phyloP scores from a whole-genome alignment of 2,888 invertebrate species.

The Ceriagrion tenellum region DNA sequence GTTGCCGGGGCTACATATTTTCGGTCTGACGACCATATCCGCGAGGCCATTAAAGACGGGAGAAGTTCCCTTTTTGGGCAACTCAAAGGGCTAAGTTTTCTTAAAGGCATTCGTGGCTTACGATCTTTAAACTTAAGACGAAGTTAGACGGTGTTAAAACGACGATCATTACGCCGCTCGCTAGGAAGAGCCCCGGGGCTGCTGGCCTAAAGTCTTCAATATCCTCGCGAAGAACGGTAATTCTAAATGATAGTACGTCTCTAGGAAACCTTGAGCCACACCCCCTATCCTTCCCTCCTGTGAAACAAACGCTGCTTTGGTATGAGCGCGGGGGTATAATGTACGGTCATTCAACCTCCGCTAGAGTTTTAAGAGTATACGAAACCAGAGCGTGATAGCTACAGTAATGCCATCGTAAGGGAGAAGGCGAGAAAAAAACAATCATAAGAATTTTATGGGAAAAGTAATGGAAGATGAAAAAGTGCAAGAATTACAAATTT shows the following conservation, averaged over 20 bases:
- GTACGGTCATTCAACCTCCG: neutral
- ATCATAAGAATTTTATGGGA: neutral
- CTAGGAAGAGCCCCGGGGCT: neutral
- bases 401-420: neutral
- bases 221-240: neutral
- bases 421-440: neutral
- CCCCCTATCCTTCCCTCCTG: too few relatives aligned
- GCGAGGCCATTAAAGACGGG: neutral
- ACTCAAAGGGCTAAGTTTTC: neutral
- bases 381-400: neutral
- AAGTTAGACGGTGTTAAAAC: slow-evolving; percentile 7
- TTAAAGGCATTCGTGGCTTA: neutral
- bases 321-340: neutral
- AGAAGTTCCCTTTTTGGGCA: neutral
- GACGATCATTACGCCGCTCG: neutral
- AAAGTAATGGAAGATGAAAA: neutral
- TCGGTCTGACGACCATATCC: neutral
- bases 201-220: neutral
- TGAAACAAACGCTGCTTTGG: neutral
- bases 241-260: neutral
- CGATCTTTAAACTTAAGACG: neutral
- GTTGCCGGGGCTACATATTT: neutral
- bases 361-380: neutral
- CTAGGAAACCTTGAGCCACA: neutral
- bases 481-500: too few relatives aligned